Evolutionary conservation across 2,888 invertebrate species (phyloP).

Genomic region (Mesochorus sp.): DNA sequence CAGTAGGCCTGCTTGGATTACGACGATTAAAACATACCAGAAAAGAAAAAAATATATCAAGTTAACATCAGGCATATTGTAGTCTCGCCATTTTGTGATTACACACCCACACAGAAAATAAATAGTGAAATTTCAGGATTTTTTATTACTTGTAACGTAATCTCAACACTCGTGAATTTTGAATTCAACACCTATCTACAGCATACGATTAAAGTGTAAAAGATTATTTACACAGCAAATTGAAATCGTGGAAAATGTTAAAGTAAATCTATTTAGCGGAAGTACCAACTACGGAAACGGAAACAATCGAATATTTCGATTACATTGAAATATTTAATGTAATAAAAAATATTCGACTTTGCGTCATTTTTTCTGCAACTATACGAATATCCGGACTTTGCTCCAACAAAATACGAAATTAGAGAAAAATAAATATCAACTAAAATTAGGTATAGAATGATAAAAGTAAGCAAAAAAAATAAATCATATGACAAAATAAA

Average conservation of each 20-base stretch:
- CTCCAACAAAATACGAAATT: no score
- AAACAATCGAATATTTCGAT: no score
- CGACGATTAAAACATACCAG: slow-evolving; percentile 77
- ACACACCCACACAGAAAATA: not conserved
- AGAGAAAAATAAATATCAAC: not conserved
- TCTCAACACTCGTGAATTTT: not conserved
- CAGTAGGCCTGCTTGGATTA: slow-evolving; percentile 87
- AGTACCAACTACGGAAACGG: no score
- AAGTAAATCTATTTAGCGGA: not conserved
- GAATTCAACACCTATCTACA: not conserved
- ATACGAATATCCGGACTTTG: no score
- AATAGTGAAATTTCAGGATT: no score
- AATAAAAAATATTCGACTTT: no score
- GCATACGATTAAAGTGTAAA: not conserved
- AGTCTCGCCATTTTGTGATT: not conserved
- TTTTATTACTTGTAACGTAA: no score
- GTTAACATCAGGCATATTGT: slow-evolving; percentile 45
- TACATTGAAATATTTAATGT: no score
- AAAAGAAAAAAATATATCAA: slow-evolving; percentile 65
- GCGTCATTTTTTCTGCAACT: no score
- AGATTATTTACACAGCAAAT: not conserved
- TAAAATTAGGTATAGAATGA: not conserved
- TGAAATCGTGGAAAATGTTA: slow-evolving; percentile 15
- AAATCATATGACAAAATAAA: slow-evolving; percentile 34
- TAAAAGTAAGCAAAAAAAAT: slow-evolving; percentile 9